Conservation (phyloP, 2,888 invertebrate species). For the Oscheius myriophilus region DNA sequence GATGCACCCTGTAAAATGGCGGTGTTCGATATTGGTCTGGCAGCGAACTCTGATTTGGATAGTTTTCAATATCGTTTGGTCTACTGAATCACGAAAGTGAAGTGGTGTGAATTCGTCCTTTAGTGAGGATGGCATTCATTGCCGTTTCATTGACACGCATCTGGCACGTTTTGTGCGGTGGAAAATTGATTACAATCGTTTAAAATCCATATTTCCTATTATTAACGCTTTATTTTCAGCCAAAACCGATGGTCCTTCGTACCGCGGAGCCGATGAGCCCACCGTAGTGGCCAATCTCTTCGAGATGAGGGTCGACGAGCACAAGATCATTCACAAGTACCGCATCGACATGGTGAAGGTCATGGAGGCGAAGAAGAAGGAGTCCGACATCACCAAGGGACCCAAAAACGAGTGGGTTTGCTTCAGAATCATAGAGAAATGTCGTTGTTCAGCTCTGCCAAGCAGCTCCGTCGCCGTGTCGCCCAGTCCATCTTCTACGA, state of each 20-base stretch:
- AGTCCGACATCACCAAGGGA: conserved; percentile 23
- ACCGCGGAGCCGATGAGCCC: not conserved
- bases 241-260: not conserved
- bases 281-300: conserved; percentile 10
- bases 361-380: not conserved
- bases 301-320: conserved; percentile 1
- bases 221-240: not conserved
- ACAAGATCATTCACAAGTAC: conserved; percentile 18
- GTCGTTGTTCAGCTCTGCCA: conserved; percentile 7
- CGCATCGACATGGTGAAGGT: conserved; percentile 21
- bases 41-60: too few relatives aligned
- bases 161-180: too few relatives aligned
- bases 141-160: too few relatives aligned
- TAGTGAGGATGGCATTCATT: too few relatives aligned
- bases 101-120: too few relatives aligned
- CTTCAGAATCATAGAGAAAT: too few relatives aligned
- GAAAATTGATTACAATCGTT: too few relatives aligned
- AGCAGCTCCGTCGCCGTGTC: conserved; percentile 9
- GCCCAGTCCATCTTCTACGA: conserved; percentile 7
- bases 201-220: too few relatives aligned
- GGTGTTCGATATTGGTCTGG: too few relatives aligned
- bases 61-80: too few relatives aligned
- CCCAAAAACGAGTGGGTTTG: conserved; percentile 7
- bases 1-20: too few relatives aligned
- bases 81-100: too few relatives aligned